Percentiles rank a stretch among this genome's conserved stretches.
These are phyloP conservation scores for Halcyon smyrnensis DNA, from an alignment of 2,797 vertebrate genomes.

Conservation along the genomic window DNA sequence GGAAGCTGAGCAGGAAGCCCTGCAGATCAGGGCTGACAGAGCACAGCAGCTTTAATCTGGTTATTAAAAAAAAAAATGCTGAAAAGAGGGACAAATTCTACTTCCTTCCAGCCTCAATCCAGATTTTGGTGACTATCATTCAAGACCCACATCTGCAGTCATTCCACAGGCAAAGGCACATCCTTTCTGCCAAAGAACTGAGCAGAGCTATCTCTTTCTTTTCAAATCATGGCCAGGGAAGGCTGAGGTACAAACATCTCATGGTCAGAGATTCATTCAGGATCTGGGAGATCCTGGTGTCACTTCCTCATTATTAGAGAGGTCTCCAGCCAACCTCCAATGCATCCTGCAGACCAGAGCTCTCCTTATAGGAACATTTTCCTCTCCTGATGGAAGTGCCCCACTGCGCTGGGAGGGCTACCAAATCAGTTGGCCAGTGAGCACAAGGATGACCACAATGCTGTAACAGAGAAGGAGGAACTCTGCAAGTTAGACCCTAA, in stretches of 20 bases:
- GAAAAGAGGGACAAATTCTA: background rate
- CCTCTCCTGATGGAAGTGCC: background rate
- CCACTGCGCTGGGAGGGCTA: background rate
- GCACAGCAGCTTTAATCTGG: background rate
- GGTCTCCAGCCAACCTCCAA: background rate
- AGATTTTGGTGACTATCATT: background rate
- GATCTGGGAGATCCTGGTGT: background rate
- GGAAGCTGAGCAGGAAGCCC: conserved; percentile 23
- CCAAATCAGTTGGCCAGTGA: background rate
- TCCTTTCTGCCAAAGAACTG: background rate
- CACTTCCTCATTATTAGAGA: background rate
- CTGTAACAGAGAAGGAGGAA: background rate
- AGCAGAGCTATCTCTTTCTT: background rate
- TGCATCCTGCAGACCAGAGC: background rate
- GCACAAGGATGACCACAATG: background rate
- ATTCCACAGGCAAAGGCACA: background rate
- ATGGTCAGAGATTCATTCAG: background rate
- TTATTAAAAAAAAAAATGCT: background rate
- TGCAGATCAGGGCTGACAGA: background rate
- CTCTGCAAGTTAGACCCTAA: background rate
- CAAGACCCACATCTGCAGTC: background rate
- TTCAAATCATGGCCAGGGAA: background rate
- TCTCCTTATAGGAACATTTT: background rate
- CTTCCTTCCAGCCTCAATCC: background rate
- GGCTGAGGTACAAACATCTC: background rate